Evolutionary conservation across 2,113 vertebrate species (phyloP), one percentile per base, ranked within the genome.

Genomic region (Crotophaga sulcirostris): DNA sequence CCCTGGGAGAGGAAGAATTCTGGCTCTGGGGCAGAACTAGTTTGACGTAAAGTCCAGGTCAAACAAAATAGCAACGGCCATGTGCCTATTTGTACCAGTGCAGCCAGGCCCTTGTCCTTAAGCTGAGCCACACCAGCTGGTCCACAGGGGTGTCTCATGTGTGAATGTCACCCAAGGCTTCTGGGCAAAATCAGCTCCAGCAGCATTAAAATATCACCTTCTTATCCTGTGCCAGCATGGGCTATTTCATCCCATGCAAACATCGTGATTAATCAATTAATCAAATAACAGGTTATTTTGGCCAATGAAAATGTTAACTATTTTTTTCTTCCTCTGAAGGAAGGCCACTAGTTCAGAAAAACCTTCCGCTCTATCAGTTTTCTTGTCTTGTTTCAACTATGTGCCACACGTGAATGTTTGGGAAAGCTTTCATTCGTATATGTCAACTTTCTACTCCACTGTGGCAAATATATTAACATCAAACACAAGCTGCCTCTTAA

Each of bases 81-180:
- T 0, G 2, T 10, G 9, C 4, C 56, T 33, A 23, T 31, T 3
- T 16, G 31, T 36, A 24, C 31, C 33, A 62, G 47, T 2, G 0
- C 62, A 69, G n/a, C 5, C 17, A 56, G 59, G 14, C 19, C 44
- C 25, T 3, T 4, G 18, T 10, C 12, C 13, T n/a, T 4, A 15
- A 1, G 1, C 33, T 56, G 80, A 77, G 55, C 42, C 17, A 31
- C 28, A 2, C 13, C 19, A 10, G 24, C 21, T 47, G 70, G 20
- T 73, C n/a, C 19, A 11, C 0, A 1, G 45, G 7, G 24, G 28
- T 1, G 1, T 17, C 66, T 87, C 77, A 6, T 3, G 2, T 40
- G 24, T 34, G 64, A 81, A 45, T 4, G 19, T 54, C 47, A 67
- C 17, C 28, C 38, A 24, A 31, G 16, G 4, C 18, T 80, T 58